Percentiles rank a stretch among this genome's conserved stretches.
Evolutionary conservation across 2,797 vertebrate species (phyloP).

Genomic region (Cynopterus sphinx): DNA sequence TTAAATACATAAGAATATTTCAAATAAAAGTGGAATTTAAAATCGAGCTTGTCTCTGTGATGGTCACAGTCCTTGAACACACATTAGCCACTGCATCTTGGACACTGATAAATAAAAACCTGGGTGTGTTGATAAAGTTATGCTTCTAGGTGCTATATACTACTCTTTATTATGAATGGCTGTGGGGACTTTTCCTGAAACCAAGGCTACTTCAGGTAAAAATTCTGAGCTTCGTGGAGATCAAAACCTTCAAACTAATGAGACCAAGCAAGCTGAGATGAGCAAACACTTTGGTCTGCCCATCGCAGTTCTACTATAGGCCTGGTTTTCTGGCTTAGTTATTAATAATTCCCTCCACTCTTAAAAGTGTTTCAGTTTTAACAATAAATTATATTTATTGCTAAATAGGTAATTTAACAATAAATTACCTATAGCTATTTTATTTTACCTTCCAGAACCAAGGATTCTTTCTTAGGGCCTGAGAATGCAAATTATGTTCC

Average conservation of each 20-base stretch:
- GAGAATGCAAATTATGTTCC: background rate
- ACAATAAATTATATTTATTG: background rate
- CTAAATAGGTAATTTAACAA: background rate
- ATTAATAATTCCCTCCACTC: constrained; percentile 2
- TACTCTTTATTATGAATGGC: background rate
- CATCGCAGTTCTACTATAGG: background rate
- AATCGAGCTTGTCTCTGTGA: constrained; percentile 53
- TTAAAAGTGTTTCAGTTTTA: constrained; percentile 15
- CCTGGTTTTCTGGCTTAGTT: background rate
- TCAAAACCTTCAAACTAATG: background rate
- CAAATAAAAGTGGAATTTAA: constrained; percentile 75
- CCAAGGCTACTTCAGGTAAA: background rate
- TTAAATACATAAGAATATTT: constrained; percentile 79
- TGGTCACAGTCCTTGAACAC: constrained; percentile 53
- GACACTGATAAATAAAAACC: background rate
- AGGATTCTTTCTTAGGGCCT: background rate
- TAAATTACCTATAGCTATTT: constrained; percentile 8
- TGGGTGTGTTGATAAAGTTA: background rate
- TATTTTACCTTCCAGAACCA: background rate
- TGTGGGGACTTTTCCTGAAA: background rate
- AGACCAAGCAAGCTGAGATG: background rate
- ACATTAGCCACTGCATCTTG: background rate
- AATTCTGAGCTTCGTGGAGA: background rate
- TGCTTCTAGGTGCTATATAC: background rate
- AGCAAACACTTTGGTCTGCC: background rate